phyloP scores from a whole-genome alignment of 2,797 vertebrate species.

The Chelidonichthys spinosus region DNA sequence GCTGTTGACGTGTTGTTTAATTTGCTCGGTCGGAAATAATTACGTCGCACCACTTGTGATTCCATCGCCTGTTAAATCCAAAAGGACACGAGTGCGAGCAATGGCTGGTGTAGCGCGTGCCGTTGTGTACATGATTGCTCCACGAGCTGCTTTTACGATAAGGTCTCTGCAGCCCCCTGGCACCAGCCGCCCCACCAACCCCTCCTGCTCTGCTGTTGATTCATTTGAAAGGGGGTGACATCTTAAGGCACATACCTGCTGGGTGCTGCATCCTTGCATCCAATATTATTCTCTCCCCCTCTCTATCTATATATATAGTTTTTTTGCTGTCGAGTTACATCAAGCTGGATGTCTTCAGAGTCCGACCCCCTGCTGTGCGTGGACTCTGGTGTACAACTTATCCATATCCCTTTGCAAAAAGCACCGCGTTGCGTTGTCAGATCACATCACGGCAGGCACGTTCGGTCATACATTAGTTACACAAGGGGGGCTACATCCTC shows the following conservation, averaged over 20 bases:
- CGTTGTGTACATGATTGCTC: conserved; percentile 55
- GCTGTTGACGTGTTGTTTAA: conserved; percentile 74
- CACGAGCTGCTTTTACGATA: conserved; percentile 50
- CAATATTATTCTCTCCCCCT: conserved; percentile 31
- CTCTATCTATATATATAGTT: conserved; percentile 38
- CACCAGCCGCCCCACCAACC: conserved; percentile 22
- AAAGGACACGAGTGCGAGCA: conserved; percentile 52
- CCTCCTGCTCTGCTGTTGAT: conserved; percentile 58
- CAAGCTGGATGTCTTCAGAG: conserved; percentile 61
- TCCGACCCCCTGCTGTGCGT: conserved; percentile 40
- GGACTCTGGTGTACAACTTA: conserved; percentile 52
- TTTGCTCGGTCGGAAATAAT: conserved; percentile 69
- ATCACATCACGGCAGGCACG: conserved; percentile 60
- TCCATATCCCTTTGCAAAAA: conserved; percentile 52
- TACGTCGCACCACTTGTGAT: conserved; percentile 46
- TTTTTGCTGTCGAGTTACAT: conserved; percentile 66
- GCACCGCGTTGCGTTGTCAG: conserved; percentile 62
- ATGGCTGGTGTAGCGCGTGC: conserved; percentile 25
- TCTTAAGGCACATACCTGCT: conserved; percentile 67
- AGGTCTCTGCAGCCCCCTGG: conserved; percentile 65
- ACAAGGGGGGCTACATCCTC: conserved; percentile 40
- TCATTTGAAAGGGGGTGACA: conserved; percentile 65
- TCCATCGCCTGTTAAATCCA: conserved; percentile 53
- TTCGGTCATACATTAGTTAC: conserved; percentile 67
- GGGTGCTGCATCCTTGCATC: conserved; percentile 45